Percentiles rank a stretch among this genome's conserved stretches.
These are phyloP conservation scores for Drosophila insularis DNA, from an alignment of 1,140 invertebrate genomes.

Conservation along the genomic window DNA sequence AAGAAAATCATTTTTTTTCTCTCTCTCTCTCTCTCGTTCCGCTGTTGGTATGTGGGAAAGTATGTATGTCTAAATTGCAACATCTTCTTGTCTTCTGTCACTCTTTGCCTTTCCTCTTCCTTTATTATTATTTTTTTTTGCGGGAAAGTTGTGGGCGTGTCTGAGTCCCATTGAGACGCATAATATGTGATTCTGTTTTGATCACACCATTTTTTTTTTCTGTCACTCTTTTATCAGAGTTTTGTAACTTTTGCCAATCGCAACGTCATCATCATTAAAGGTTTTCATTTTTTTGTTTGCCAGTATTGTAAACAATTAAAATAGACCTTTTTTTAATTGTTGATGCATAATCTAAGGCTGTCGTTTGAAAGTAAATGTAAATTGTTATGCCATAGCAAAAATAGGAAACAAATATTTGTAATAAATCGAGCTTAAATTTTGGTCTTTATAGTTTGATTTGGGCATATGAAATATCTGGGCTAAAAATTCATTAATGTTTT, in stretches of 20 bases:
- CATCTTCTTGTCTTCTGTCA: conserved; percentile 2
- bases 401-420: background rate
- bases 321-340: no score
- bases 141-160: conserved; percentile 10
- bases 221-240: background rate
- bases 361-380: background rate
- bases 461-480: no score
- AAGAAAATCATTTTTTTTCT: conserved; percentile 29
- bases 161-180: background rate
- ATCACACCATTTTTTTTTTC: no score
- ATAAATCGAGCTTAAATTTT: no score
- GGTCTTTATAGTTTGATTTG: no score
- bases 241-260: background rate
- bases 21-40: conserved; percentile 23
- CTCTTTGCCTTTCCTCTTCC: conserved; percentile 1
- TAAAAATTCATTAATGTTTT: no score
- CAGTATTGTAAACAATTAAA: background rate
- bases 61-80: conserved; percentile 4
- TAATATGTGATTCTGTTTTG: background rate
- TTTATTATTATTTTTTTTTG: conserved; percentile 12
- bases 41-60: conserved; percentile 19
- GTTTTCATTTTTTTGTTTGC: background rate
- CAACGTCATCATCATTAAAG: background rate
- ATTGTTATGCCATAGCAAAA: background rate
- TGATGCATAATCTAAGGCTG: background rate